Percentiles rank a stretch among this genome's conserved stretches.
phyloP scores from a whole-genome alignment of 2,888 invertebrate species.

The Drosophila suboccidentalis region DNA sequence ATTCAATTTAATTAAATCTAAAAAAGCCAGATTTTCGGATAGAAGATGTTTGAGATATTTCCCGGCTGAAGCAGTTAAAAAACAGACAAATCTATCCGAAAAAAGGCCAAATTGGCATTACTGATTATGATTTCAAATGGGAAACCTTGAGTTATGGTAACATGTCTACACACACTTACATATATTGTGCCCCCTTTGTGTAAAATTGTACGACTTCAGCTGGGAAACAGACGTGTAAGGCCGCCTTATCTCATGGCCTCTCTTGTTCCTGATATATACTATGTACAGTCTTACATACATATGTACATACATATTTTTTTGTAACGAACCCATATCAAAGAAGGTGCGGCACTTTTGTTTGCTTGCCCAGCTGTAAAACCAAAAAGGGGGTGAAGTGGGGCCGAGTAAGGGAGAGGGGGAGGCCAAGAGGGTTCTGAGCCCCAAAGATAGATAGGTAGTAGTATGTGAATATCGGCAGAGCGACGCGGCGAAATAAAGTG shows the following conservation, averaged over 20 bases:
- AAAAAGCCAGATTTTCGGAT: too few relatives aligned
- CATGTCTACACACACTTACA: not conserved
- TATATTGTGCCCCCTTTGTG: not conserved
- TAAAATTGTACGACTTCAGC: constrained; percentile 54
- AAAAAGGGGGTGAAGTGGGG: constrained; percentile 10
- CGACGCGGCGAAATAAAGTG: too few relatives aligned
- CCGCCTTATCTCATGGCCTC: constrained; percentile 42
- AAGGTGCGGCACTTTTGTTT: constrained; percentile 45
- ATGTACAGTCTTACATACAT: not conserved
- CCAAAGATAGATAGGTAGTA: constrained; percentile 8
- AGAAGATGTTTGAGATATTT: too few relatives aligned
- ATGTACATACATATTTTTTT: not conserved
- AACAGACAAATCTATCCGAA: too few relatives aligned
- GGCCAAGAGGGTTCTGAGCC: constrained; percentile 10
- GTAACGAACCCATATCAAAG: constrained; percentile 30
- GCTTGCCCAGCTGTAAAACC: constrained; percentile 50
- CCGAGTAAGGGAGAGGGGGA: not conserved
- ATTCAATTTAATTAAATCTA: too few relatives aligned
- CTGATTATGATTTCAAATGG: constrained; percentile 9
- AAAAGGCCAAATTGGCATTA: too few relatives aligned
- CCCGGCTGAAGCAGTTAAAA: too few relatives aligned
- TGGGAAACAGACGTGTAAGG: constrained; percentile 30
- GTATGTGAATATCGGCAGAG: too few relatives aligned
- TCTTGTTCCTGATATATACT: constrained; percentile 31
- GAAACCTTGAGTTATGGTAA: constrained; percentile 48